Conservation (phyloP, 30 jellyfish, hydroid and myxozoan species). For the Nemopilema nomurai region DNA sequence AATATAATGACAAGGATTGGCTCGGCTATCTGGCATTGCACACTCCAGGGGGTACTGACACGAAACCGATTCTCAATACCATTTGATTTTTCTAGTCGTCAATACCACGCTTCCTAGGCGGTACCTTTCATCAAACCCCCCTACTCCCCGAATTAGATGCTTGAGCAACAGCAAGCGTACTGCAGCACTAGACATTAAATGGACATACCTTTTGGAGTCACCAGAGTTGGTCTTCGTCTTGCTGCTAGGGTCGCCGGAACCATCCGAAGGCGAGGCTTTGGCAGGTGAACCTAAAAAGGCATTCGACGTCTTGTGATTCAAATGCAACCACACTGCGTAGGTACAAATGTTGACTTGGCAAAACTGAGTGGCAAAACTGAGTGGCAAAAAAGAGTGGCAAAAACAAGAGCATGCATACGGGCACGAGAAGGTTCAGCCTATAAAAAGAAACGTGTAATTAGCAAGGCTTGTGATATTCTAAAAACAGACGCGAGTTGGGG, state of each 20-base stretch:
- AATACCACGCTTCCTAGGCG: too few relatives aligned
- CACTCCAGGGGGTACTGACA: too few relatives aligned
- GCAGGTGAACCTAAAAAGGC: conserved; percentile 60
- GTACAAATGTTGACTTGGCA: not conserved
- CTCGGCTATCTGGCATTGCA: not conserved
- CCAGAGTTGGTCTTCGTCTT: conserved; percentile 4
- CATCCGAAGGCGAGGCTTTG: conserved; percentile 49
- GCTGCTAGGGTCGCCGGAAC: not conserved
- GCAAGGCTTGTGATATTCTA: too few relatives aligned
- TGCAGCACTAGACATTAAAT: not conserved
- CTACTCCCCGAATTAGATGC: not conserved
- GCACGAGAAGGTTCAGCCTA: too few relatives aligned
- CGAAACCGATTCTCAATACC: not conserved
- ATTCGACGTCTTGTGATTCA: not conserved
- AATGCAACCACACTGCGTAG: not conserved
- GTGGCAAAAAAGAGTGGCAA: too few relatives aligned
- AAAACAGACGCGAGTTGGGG: not conserved
- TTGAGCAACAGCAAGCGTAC: not conserved
- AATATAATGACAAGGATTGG: not conserved
- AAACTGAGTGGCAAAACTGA: not conserved
- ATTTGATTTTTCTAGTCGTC: too few relatives aligned
- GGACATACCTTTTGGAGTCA: conserved; percentile 32
- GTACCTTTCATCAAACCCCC: too few relatives aligned
- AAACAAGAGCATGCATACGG: too few relatives aligned
- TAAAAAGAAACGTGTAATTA: too few relatives aligned